These are phyloP conservation scores for Bicyclus anynana DNA, from an alignment of 1,140 invertebrate species.

Conservation along the genomic window DNA sequence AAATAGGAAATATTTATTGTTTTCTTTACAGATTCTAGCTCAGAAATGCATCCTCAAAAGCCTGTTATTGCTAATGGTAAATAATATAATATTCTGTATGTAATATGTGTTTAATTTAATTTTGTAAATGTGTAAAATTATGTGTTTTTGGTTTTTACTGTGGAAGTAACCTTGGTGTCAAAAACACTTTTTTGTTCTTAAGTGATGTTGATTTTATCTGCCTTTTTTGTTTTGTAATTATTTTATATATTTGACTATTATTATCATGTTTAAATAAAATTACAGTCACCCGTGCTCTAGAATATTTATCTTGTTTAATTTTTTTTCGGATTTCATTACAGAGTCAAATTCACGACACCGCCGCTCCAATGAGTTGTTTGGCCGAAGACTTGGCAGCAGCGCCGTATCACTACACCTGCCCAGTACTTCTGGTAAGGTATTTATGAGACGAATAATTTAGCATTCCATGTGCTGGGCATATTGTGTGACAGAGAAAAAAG, in stretches of 20 bases:
- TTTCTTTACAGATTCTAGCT: slow-evolving; percentile 41
- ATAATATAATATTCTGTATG: slow-evolving; percentile 5
- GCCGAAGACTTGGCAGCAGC: slow-evolving; percentile 45
- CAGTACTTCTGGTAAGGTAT: slow-evolving; percentile 54
- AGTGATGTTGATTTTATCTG: no score
- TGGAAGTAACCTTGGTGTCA: no score
- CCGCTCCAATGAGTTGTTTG: slow-evolving; percentile 39
- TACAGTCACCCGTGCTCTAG: no score
- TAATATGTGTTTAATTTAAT: background rate
- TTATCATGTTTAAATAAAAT: no score
- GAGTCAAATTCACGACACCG: slow-evolving; percentile 39
- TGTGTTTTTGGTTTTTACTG: no score
- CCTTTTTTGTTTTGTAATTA: no score
- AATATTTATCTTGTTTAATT: background rate
- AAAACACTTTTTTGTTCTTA: no score
- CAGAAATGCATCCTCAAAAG: slow-evolving; percentile 38
- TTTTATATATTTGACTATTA: no score
- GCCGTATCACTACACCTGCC: slow-evolving; percentile 55
- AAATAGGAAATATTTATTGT: slow-evolving; percentile 1
- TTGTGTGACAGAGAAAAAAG: no score
- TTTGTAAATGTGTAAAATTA: background rate
- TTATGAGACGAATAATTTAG: no score
- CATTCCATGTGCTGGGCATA: no score
- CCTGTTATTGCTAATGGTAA: slow-evolving; percentile 35
- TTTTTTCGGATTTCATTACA: slow-evolving; percentile 17